Base-by-base conservation (phyloP, 2,113 vertebrate genomes). In the Thamnaconus septentrionalis region DNA sequence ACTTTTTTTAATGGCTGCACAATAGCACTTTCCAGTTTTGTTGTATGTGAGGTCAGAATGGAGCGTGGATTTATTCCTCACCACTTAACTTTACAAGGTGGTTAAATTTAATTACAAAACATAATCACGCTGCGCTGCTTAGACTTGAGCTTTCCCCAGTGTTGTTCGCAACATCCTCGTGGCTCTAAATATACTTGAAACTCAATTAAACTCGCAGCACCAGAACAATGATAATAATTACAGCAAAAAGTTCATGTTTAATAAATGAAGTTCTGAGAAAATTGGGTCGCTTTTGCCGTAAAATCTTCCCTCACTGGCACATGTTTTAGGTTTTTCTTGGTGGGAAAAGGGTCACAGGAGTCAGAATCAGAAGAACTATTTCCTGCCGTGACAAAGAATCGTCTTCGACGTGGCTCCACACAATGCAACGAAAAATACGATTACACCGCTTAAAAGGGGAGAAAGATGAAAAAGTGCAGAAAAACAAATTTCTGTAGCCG, bases 151-250 rank as follows among this genome's bases (percentile, higher is more conserved):
- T 8, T 60, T 64, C 53, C 65, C 66, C 53, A 55, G 42, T 53
- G 60, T 65, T 65, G 64, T 71, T 76, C 77, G 67, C 6, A 80
- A 80, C 75, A 81, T 68, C 71, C 72, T 85, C 66, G 57, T 80
- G 70, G 74, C 59, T 77, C 65, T 75, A 48, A 76, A 79, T 79
- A 76, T 66, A 83, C 81, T 62, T 82, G 70, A 73, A 83, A 76
- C 52, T 66, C 70, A 86, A 86, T 82, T 80, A 86, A 83, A 83
- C 62, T 73, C 79, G 62, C 72, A 83, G 80, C 80, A 75, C 73
- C 67, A 80, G 75, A 83, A 65, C 59, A 31, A 31, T 31, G 18
- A 31, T 31, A 1, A 31, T 31, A 31, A 31, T 31, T 31, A 31
- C 60, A 80, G 71, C 83, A 11, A 51, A 71, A 46, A 57, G 64